Percentiles rank a stretch among this genome's conserved stretches.
Conservation (phyloP, 37 sponge, comb jelly and placozoan species). For the Mnemiopsis leidyi region DNA sequence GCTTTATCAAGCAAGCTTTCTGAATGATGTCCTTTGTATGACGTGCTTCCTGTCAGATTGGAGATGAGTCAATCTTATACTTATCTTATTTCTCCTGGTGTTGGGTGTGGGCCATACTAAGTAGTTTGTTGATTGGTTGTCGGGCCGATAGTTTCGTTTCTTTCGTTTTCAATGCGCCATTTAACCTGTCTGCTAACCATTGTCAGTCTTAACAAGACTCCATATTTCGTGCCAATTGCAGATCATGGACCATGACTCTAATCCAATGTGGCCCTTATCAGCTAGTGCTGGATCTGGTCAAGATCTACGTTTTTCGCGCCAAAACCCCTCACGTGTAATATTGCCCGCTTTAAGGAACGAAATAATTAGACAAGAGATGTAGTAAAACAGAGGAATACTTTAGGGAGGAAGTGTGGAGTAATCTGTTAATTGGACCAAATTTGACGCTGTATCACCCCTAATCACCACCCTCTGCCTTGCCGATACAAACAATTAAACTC, state of each 20-base stretch:
- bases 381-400: background rate
- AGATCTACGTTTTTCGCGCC: background rate
- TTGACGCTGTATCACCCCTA: background rate
- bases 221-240: too few species aligned
- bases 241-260: too few species aligned
- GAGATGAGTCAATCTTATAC: background rate
- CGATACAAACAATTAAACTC: background rate
- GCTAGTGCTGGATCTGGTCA: too few species aligned
- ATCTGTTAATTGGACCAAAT: background rate
- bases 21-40: background rate
- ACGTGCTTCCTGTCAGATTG: background rate
- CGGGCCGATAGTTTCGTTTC: too few species aligned
- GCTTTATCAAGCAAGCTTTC: background rate
- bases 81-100: background rate
- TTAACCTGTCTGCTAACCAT: background rate
- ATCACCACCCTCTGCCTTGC: background rate
- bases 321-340: background rate
- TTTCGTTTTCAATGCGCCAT: background rate
- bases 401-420: background rate
- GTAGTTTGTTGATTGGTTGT: background rate
- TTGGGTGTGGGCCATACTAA: background rate
- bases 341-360: background rate
- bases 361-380: background rate
- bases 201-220: background rate
- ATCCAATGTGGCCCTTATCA: too few species aligned